Percentiles rank a stretch among this genome's conserved stretches.
These are phyloP conservation scores for Torymus aiolomorphi DNA, from an alignment of 2,888 invertebrate species.

Conservation along the genomic window DNA sequence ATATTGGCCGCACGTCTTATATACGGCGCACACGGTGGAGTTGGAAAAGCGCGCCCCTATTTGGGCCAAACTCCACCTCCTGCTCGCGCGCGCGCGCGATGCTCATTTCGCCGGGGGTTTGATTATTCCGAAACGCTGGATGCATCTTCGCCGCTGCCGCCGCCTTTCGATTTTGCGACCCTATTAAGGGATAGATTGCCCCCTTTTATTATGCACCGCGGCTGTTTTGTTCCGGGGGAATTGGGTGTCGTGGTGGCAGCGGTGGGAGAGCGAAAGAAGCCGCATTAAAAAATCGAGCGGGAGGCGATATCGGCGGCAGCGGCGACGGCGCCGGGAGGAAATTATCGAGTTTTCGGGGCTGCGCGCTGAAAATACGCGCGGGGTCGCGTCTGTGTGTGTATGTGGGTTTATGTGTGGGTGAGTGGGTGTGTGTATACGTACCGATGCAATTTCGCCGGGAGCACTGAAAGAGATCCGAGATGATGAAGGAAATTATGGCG, in stretches of 20 bases:
- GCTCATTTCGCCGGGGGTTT: conserved; percentile 33
- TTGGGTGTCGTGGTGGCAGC: conserved; percentile 17
- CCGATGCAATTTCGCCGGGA: conserved; percentile 13
- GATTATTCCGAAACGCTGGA: conserved; percentile 37
- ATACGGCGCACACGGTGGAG: conserved; percentile 5
- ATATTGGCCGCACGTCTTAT: neutral
- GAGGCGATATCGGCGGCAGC: neutral
- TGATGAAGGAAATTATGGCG: neutral
- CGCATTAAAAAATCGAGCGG: conserved; percentile 15
- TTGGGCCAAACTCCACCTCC: conserved; percentile 45
- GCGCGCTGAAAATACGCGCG: neutral
- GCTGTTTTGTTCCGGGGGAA: conserved; percentile 46
- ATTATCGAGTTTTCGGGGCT: conserved; percentile 35
- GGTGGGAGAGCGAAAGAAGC: neutral
- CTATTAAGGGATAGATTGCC: conserved; percentile 44
- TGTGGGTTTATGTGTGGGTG: neutral
- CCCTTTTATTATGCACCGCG: conserved; percentile 33
- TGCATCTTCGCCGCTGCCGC: neutral
- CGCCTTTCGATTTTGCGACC: conserved; percentile 29
- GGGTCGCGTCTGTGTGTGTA: neutral
- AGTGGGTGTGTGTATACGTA: neutral
- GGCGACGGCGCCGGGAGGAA: conserved; percentile 6
- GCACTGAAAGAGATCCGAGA: neutral
- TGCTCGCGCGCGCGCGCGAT: neutral
- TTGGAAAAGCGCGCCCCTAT: conserved; percentile 33